These are phyloP conservation scores for Atta texana DNA, from an alignment of 1,140 invertebrate genomes.

Conservation along the genomic window DNA sequence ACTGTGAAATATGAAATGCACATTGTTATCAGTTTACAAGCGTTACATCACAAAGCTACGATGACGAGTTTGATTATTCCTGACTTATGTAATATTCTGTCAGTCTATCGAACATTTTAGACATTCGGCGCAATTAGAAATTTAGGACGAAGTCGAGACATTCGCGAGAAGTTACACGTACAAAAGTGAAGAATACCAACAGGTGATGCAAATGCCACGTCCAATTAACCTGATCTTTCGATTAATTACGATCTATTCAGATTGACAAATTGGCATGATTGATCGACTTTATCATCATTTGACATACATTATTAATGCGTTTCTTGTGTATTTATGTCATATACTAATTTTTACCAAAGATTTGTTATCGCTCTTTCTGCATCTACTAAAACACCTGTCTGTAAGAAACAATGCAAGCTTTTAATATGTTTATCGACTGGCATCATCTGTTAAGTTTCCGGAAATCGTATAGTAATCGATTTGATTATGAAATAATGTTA, in stretches of 20 bases:
- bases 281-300: constrained; percentile 74
- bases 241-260: constrained; percentile 77
- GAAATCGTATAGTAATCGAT: constrained; percentile 22
- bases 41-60: neutral
- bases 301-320: constrained; percentile 62
- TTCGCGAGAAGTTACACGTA: neutral
- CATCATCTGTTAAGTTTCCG: constrained; percentile 31
- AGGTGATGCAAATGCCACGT: constrained; percentile 76
- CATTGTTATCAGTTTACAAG: constrained; percentile 23
- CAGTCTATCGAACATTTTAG: neutral
- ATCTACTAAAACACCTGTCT: neutral
- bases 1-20: neutral
- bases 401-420: constrained; percentile 4
- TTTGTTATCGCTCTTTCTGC: constrained; percentile 16
- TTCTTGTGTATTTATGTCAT: constrained; percentile 7
- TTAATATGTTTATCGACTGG: constrained; percentile 11
- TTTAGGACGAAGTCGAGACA: constrained; percentile 42
- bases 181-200: constrained; percentile 24
- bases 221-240: constrained; percentile 76
- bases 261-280: constrained; percentile 74
- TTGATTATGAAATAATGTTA: constrained; percentile 2
- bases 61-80: neutral
- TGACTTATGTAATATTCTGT: constrained; percentile 34
- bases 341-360: neutral
- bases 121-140: constrained; percentile 22